Evolutionary conservation across 2,113 vertebrate genomes (phyloP).

Genomic region (Phrynosoma blainvillii): DNA sequence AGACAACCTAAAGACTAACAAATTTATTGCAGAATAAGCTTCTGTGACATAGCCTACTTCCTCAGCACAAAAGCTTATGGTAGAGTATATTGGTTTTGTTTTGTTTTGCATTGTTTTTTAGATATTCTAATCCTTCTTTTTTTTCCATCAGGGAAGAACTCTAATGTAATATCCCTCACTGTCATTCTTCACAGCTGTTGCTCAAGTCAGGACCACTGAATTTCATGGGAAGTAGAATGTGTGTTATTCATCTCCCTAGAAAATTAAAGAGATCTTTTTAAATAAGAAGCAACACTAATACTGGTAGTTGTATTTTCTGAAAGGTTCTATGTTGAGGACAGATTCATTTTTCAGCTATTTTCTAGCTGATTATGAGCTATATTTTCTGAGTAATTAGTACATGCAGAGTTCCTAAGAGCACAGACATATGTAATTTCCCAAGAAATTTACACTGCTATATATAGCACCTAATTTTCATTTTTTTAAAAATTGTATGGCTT

Average conservation of each 20-base stretch:
- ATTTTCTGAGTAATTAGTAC: background rate
- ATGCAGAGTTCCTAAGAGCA: background rate
- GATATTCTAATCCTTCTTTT: no score
- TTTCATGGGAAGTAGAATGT: background rate
- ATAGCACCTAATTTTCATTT: background rate
- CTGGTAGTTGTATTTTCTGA: background rate
- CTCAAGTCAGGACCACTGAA: background rate
- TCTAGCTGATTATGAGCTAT: background rate
- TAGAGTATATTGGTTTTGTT: no score
- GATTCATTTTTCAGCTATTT: background rate
- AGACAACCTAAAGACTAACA: no score
- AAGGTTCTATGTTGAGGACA: background rate
- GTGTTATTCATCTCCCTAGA: background rate
- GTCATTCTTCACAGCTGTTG: background rate
- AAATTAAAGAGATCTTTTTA: background rate
- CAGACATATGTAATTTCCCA: background rate
- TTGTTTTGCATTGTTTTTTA: no score
- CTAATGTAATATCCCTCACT: no score
- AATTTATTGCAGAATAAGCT: no score
- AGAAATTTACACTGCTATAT: background rate
- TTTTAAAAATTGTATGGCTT: background rate
- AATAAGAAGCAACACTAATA: constrained; percentile 1
- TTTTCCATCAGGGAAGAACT: no score
- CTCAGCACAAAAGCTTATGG: no score
- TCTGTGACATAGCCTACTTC: no score